Percentiles rank a stretch among this genome's conserved stretches.
These are phyloP conservation scores for Hirtodrosophila confusa DNA, from an alignment of 2,888 invertebrate species.

Conservation along the genomic window DNA sequence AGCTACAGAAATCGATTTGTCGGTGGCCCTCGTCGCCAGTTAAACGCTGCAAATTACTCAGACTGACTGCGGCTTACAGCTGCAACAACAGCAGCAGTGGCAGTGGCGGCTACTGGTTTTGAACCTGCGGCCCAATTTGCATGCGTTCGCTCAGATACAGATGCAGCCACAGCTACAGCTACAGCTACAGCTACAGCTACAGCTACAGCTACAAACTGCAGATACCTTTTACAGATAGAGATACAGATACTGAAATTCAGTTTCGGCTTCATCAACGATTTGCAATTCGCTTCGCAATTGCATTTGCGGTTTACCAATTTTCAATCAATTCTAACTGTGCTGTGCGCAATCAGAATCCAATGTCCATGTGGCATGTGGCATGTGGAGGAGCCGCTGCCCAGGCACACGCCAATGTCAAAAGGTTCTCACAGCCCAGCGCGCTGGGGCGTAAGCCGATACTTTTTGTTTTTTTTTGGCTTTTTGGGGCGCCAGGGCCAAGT, in stretches of 20 bases:
- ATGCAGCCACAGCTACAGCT: no score
- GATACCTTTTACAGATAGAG: constrained; percentile 9
- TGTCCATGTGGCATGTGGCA: constrained; percentile 21
- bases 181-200: constrained; percentile 11
- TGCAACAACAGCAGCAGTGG: constrained; percentile 1
- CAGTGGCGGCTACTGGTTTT: constrained; percentile 71
- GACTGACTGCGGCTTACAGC: constrained; percentile 30
- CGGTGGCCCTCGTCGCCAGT: constrained; percentile 72
- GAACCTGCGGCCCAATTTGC: constrained; percentile 68
- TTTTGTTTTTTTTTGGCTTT: neutral
- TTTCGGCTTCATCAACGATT: constrained; percentile 58
- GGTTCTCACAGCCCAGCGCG: constrained; percentile 53
- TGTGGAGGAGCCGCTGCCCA: constrained; percentile 26
- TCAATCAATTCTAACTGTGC: constrained; percentile 75
- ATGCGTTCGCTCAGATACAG: constrained; percentile 48
- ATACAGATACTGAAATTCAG: constrained; percentile 20
- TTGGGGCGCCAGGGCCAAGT: constrained; percentile 45
- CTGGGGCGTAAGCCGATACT: constrained; percentile 31
- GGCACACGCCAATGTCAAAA: constrained; percentile 77
- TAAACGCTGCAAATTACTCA: constrained; percentile 73
- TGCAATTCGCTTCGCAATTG: constrained; percentile 74
- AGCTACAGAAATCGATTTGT: constrained; percentile 73
- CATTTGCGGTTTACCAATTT: constrained; percentile 71
- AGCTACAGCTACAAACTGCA: neutral
- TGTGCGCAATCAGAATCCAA: constrained; percentile 53